Evolutionary conservation across 2,113 vertebrate genomes (phyloP).

Genomic region (Sclerurus mexicanus): DNA sequence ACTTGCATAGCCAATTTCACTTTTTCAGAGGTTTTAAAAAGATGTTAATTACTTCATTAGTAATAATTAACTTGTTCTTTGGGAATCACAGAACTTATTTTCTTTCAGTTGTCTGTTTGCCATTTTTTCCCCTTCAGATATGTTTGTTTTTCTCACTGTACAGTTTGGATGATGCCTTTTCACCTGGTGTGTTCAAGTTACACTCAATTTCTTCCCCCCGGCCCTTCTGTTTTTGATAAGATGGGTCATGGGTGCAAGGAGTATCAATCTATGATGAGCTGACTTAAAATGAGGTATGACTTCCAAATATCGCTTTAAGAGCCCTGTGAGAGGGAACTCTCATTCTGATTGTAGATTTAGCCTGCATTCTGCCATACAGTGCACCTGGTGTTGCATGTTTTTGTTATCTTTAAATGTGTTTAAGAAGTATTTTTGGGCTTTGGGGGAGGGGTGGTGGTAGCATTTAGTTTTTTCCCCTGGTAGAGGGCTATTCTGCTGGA

Average conservation of each 20-base stretch:
- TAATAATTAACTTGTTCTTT: conserved; percentile 5
- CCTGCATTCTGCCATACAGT: not conserved
- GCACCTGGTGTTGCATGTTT: not conserved
- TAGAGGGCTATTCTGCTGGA: not conserved
- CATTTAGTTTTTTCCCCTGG: not conserved
- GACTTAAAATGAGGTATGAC: not conserved
- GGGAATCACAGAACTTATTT: not conserved
- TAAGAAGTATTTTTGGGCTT: not conserved
- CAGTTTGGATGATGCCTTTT: not conserved
- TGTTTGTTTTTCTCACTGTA: not conserved
- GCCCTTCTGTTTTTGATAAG: not conserved
- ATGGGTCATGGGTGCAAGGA: not conserved
- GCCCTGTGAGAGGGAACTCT: not conserved
- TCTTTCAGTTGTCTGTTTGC: not conserved
- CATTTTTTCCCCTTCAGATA: not conserved
- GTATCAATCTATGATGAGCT: not conserved
- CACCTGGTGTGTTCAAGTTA: not conserved
- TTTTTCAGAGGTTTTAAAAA: not conserved
- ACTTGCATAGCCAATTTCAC: not conserved
- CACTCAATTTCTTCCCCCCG: not conserved
- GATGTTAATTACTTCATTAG: conserved; percentile 1
- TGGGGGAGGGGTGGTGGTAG: rapidly evolving
- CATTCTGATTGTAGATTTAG: not conserved
- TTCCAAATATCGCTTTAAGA: not conserved
- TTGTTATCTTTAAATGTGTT: not conserved